These are phyloP conservation scores for Chelonus insularis DNA, from an alignment of 1,140 invertebrate species.

Conservation along the genomic window DNA sequence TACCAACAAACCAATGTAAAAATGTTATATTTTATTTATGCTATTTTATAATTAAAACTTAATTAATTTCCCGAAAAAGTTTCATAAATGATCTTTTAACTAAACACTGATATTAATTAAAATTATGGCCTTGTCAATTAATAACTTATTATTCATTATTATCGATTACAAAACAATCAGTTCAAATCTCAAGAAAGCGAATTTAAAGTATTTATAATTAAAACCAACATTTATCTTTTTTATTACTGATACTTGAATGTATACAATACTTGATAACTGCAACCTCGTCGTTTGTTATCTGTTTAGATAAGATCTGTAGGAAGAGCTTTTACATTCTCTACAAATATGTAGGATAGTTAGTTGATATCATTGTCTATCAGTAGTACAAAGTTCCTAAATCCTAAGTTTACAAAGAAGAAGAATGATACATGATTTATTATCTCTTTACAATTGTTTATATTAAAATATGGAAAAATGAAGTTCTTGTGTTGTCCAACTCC, in stretches of 20 bases:
- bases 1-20: no score
- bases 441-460: background rate
- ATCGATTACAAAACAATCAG: no score
- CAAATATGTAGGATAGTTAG: background rate
- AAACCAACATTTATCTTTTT: background rate
- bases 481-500: conserved; percentile 12
- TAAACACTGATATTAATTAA: no score
- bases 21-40: no score
- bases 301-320: background rate
- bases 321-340: background rate
- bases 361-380: background rate
- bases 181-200: no score
- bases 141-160: no score
- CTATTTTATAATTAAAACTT: no score
- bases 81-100: no score
- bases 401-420: background rate
- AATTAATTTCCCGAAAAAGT: no score
- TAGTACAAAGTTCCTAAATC: background rate
- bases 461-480: conserved; percentile 5
- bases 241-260: background rate
- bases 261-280: background rate
- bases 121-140: no score
- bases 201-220: background rate
- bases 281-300: background rate
- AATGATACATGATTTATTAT: background rate